Base-by-base conservation (phyloP, 2,113 vertebrate species). In the Dendrocopos noguchii region DNA sequence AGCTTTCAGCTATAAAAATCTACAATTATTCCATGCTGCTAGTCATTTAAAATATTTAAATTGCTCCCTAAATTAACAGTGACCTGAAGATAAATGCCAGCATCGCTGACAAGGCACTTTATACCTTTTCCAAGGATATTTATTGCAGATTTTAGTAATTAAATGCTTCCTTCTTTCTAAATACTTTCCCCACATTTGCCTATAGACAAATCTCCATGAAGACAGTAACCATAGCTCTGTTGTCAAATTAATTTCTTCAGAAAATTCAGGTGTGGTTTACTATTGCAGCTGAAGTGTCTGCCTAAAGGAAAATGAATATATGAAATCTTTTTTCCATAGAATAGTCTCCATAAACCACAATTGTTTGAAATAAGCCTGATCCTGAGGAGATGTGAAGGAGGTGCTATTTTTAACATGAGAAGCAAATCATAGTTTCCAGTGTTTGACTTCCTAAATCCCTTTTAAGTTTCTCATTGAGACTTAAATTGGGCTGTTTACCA, bases 391-490 rank as follows among this genome's bases (percentile, higher is more conserved):
- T 72, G 93, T 89, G 80, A 24, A 72, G 20, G 17, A 92, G 93
- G 89, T 94, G 81, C 91, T 97, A 97, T 97, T 97, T 96, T 97
- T 96, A 97, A 87, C 94, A 83, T 73, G 44, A 94, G 84, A 97
- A 95, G 93, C 94, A 96, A 97, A 97, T 94, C 88, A 94, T 91
- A 90, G 86, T 91, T 96, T 94, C 91, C 91, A 94, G 72, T 97
- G 95, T 97, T 97, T 97, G 97, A 97, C 96, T 96, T 97, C 79
- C 63, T 80, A 97, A 97, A 97, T 97, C 96, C 95, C 56, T 91
- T 92, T 17, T 94, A 97, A 96, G 95, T 97, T 96, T 90, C 84
- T 95, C 72, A 73, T 95, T 97, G 95, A 95, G 80, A 97, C 97
- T 93, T 91, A 95, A 70, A 91, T 84, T 92, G 66, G 86, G 96